Conservation (phyloP, 2,113 vertebrate genomes). For the Motacilla alba region DNA sequence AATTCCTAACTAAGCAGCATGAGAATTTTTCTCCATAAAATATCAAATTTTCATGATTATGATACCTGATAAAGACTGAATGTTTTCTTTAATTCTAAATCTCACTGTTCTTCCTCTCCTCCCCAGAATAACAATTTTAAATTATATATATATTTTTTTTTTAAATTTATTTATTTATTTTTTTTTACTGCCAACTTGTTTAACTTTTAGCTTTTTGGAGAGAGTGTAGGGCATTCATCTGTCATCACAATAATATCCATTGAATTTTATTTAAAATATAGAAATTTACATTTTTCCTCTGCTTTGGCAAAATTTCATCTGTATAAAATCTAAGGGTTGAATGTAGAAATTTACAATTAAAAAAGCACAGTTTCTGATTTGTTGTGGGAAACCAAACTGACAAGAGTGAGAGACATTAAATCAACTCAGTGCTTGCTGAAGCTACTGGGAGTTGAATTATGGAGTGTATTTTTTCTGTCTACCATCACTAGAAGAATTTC, state of each 20-base stretch:
- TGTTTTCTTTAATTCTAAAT: neutral
- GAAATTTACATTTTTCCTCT: neutral
- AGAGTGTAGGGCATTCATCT: neutral
- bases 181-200: neutral
- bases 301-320: neutral
- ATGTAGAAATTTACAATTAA: neutral
- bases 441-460: neutral
- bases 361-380: neutral
- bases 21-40: neutral
- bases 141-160: neutral
- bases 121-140: neutral
- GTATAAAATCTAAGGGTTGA: neutral
- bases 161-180: neutral
- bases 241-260: neutral
- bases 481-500: neutral
- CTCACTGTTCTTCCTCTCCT: rapidly evolving
- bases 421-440: neutral
- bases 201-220: neutral
- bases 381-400: neutral
- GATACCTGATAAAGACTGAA: neutral
- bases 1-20: neutral
- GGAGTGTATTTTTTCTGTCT: neutral
- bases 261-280: neutral
- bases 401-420: neutral
- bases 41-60: neutral